Conservation (phyloP, 2,797 vertebrate genomes). For the Micromesistius poutassou region DNA sequence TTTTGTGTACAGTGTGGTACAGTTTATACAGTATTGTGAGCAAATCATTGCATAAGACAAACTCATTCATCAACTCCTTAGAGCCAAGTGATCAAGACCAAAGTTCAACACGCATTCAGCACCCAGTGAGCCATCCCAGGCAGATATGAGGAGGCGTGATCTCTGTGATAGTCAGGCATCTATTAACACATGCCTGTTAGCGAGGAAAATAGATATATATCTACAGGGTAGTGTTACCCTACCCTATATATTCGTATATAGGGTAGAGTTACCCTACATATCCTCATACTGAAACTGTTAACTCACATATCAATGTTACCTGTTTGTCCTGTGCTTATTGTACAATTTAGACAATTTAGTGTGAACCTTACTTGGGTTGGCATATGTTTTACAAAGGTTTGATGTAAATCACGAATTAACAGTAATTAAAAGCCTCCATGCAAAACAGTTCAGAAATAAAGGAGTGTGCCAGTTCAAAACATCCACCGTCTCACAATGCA, state of each 20-base stretch:
- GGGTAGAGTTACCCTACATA: background rate
- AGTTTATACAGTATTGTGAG: conserved; percentile 52
- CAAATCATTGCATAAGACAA: conserved; percentile 47
- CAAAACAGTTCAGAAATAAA: conserved; percentile 62
- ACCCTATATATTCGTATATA: conserved; percentile 6
- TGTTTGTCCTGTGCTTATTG: background rate
- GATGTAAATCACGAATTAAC: background rate
- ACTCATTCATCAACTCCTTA: conserved; percentile 41
- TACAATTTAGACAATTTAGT: background rate
- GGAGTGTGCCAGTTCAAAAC: conserved; percentile 72
- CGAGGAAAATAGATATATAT: conserved; percentile 22
- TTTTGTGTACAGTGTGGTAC: conserved; percentile 6
- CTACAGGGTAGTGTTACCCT: background rate
- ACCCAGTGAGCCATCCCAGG: conserved; percentile 79
- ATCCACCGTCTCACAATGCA: conserved; percentile 82
- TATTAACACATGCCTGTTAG: conserved; percentile 71
- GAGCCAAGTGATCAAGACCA: conserved; percentile 72
- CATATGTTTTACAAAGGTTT: conserved; percentile 8
- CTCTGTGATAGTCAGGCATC: conserved; percentile 72
- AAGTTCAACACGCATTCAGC: conserved; percentile 75
- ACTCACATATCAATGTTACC: background rate
- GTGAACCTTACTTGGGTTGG: conserved; percentile 1
- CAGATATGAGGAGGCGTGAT: conserved; percentile 70
- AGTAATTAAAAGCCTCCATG: conserved; percentile 66
- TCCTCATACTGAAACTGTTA: background rate